These are phyloP conservation scores for Acipenser transmontanus DNA, from an alignment of 2,797 vertebrate genomes.

Conservation along the genomic window DNA sequence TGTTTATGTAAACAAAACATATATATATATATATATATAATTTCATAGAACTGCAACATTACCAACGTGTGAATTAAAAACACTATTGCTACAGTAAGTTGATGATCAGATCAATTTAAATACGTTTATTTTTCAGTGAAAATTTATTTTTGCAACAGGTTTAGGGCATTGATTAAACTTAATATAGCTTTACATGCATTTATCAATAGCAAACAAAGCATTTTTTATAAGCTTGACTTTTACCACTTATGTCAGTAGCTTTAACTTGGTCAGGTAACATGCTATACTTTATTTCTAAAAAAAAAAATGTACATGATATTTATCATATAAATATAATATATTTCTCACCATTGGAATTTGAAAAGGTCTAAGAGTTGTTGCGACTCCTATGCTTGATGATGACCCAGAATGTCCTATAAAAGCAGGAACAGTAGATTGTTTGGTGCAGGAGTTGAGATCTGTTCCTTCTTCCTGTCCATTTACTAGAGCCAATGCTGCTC, in stretches of 20 bases:
- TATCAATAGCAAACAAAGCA: no score
- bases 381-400: constrained; percentile 3
- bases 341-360: constrained; percentile 7
- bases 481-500: constrained; percentile 3
- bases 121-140: no score
- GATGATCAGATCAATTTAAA: no score
- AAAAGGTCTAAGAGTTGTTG: constrained; percentile 6
- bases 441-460: neutral
- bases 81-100: no score
- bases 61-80: no score
- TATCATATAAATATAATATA: neutral
- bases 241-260: neutral
- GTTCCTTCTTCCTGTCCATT: constrained; percentile 3
- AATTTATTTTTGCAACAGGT: no score
- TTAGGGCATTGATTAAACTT: no score
- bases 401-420: constrained; percentile 10
- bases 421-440: constrained; percentile 9
- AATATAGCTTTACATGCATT: no score
- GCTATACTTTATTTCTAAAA: neutral
- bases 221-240: neutral
- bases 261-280: neutral
- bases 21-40: no score
- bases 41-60: no score
- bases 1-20: no score
- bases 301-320: neutral